Evolutionary conservation across 2,888 invertebrate species (phyloP).

Genomic region (Amphiduros pacificus): DNA sequence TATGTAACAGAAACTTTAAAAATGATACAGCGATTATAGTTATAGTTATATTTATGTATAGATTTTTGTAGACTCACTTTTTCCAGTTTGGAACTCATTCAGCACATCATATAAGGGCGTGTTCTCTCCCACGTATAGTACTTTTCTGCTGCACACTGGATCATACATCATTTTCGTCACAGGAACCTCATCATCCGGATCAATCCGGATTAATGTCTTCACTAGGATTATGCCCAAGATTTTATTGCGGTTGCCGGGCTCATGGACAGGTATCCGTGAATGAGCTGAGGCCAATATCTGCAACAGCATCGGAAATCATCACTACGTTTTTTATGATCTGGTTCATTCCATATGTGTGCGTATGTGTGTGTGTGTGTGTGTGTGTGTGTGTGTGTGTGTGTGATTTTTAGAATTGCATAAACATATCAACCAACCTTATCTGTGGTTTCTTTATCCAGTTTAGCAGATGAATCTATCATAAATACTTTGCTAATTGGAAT

Average conservation of each 20-base stretch:
- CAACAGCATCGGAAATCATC: too few relatives aligned
- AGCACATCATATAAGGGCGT: slow-evolving; percentile 56
- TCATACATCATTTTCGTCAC: slow-evolving; percentile 39
- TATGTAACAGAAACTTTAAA: neutral
- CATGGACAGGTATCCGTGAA: slow-evolving; percentile 54
- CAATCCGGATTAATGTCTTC: slow-evolving; percentile 50
- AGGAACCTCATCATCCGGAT: slow-evolving; percentile 45
- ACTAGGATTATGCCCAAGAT: slow-evolving; percentile 50
- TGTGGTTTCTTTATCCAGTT: slow-evolving; percentile 40
- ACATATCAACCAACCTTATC: slow-evolving; percentile 38
- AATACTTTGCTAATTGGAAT: slow-evolving; percentile 46
- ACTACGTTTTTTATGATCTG: too few relatives aligned
- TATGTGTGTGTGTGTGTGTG: too few relatives aligned
- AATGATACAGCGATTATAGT: neutral
- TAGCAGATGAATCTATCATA: slow-evolving; percentile 42
- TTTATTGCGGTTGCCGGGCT: slow-evolving; percentile 37
- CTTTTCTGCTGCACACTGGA: slow-evolving; percentile 31
- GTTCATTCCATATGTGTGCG: too few relatives aligned
- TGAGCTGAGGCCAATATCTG: slow-evolving; percentile 42
- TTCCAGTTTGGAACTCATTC: slow-evolving; percentile 56
- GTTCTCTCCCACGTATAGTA: slow-evolving; percentile 38
- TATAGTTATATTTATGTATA: neutral
- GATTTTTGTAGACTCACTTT: slow-evolving; percentile 37
- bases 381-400: too few relatives aligned
- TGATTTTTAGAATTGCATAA: too few relatives aligned